A percentile compares a stretch with the other conserved stretches of the same genome.
Evolutionary conservation across 2,797 vertebrate species (phyloP).

Genomic region (Scolopax rusticola): DNA sequence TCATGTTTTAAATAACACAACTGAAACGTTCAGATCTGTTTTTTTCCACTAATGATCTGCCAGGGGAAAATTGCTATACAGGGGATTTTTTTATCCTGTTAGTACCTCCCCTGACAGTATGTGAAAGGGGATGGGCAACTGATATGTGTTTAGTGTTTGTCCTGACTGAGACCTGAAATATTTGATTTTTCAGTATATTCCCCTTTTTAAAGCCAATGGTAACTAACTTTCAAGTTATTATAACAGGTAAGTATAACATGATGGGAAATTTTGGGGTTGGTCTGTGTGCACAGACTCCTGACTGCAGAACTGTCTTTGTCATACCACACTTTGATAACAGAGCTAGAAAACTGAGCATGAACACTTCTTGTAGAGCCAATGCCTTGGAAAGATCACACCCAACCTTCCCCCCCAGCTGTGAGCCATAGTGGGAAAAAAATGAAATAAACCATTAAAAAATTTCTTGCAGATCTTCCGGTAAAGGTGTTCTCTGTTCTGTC

Average conservation of each 20-base stretch:
- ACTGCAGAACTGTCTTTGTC: background rate
- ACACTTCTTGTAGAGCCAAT: background rate
- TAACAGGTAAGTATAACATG: background rate
- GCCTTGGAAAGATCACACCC: background rate
- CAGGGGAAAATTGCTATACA: background rate
- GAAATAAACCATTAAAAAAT: background rate
- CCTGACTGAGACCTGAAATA: background rate
- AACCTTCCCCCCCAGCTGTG: background rate
- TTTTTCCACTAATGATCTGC: background rate
- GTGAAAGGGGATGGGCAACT: background rate
- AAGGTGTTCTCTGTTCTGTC: background rate
- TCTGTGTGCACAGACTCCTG: background rate
- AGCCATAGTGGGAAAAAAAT: background rate
- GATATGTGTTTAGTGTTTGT: background rate
- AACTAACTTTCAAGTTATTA: background rate
- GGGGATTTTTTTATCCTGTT: background rate
- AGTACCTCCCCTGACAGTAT: background rate
- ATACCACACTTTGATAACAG: rapidly evolving
- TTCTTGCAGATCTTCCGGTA: background rate
- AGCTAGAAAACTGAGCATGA: background rate
- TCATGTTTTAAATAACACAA: background rate
- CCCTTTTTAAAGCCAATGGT: background rate
- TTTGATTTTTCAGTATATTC: background rate
- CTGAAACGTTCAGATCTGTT: background rate
- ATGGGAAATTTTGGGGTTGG: background rate